Conservation (phyloP, 2,888 invertebrate genomes). For the Xylophagus ater region DNA sequence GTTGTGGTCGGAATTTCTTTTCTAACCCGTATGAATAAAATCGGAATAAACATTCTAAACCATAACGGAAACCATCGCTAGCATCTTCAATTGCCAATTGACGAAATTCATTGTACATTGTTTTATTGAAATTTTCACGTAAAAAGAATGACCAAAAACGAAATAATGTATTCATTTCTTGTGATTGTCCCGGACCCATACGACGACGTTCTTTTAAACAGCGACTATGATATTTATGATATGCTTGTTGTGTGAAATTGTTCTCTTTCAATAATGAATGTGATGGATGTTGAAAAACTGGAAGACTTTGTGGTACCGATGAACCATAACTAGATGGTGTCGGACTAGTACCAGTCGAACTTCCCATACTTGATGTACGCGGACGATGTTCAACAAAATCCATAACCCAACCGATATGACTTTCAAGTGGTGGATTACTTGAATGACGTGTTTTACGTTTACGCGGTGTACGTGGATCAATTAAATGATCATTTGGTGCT, state of each 20-base stretch:
- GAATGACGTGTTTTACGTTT: constrained; percentile 88
- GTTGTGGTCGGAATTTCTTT: constrained; percentile 85
- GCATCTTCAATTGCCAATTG: constrained; percentile 90
- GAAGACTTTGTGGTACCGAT: constrained; percentile 68
- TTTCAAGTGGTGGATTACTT: constrained; percentile 85
- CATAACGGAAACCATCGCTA: constrained; percentile 75
- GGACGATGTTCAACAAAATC: constrained; percentile 76
- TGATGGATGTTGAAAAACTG: constrained; percentile 91
- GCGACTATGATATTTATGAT: constrained; percentile 89
- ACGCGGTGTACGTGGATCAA: constrained; percentile 56
- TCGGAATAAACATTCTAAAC: constrained; percentile 79
- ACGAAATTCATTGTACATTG: constrained; percentile 94
- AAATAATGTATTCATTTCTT: constrained; percentile 99
- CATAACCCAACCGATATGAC: constrained; percentile 97
- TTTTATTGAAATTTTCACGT: constrained; percentile 93
- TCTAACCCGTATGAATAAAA: constrained; percentile 98
- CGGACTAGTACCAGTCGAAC: constrained; percentile 68
- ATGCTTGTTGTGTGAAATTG: constrained; percentile 95
- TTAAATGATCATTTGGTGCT: constrained; percentile 65
- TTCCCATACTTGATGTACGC: constrained; percentile 69
- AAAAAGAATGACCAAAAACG: constrained; percentile 99
- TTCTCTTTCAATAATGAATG: constrained; percentile 90
- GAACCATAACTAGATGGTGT: constrained; percentile 66
- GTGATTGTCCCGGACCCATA: constrained; percentile 86
- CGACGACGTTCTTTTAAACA: constrained; percentile 85